Evolutionary conservation across 92 coral and sea anemone genomes (phyloP).

Genomic region (Paragorgia papillata): DNA sequence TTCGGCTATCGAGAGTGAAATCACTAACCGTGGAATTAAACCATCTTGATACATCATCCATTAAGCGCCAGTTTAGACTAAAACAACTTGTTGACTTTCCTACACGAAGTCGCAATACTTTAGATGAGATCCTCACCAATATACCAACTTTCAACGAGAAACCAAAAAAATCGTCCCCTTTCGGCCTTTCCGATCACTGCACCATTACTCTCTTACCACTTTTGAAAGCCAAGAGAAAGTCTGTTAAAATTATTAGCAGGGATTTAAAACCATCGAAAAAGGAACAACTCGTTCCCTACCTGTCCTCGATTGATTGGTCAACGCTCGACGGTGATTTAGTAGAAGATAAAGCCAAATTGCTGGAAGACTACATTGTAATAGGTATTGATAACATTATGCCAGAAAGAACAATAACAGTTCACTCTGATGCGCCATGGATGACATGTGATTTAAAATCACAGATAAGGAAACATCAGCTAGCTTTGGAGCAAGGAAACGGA

Average conservation of each 20-base stretch:
- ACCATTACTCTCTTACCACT: constrained; percentile 26
- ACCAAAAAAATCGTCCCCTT: background rate
- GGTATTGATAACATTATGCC: constrained; percentile 25
- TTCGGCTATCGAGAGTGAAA: too few species aligned
- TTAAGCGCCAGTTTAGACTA: too few species aligned
- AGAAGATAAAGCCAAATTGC: constrained; percentile 13
- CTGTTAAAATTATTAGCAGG: constrained; percentile 14
- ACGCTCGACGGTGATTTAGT: constrained; percentile 18
- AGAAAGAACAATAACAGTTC: constrained; percentile 20
- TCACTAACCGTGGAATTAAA: too few species aligned
- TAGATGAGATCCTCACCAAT: constrained; percentile 37
- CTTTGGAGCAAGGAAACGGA: constrained; percentile 14
- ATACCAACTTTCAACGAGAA: background rate
- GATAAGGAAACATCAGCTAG: constrained; percentile 24
- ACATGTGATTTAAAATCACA: constrained; percentile 16
- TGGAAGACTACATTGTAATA: constrained; percentile 1
- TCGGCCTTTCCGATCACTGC: constrained; percentile 35
- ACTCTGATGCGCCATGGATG: constrained; percentile 33
- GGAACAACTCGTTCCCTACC: constrained; percentile 19
- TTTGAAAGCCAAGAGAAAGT: background rate
- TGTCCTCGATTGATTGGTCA: constrained; percentile 13
- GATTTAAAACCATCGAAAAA: constrained; percentile 14
- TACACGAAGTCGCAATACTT: constrained; percentile 10
- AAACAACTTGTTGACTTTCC: constrained; percentile 6
- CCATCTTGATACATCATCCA: background rate